Percentiles rank a stretch among this genome's conserved stretches.
These are phyloP conservation scores for Lepeophtheirus salmonis DNA, from an alignment of 1,140 invertebrate species.

Conservation along the genomic window DNA sequence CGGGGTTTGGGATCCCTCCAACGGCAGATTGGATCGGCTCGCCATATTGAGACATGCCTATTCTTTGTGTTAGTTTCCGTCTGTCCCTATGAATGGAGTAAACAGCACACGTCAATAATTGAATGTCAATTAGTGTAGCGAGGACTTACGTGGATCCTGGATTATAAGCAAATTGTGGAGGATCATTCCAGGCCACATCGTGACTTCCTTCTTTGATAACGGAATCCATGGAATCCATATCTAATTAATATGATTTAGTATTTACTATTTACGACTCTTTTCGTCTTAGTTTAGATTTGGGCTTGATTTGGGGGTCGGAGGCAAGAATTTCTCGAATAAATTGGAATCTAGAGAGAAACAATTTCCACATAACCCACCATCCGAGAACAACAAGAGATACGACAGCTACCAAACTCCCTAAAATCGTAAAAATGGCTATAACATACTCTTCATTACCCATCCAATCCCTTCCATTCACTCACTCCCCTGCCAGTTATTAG, in stretches of 20 bases:
- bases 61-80: not conserved
- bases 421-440: constrained; percentile 2
- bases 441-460: not conserved
- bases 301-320: not conserved
- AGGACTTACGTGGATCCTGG: not conserved
- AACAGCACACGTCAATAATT: constrained; percentile 3
- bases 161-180: not conserved
- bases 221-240: not conserved
- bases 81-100: not conserved
- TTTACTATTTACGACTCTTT: not conserved
- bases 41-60: not conserved
- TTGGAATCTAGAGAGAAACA: constrained; percentile 13
- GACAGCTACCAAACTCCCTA: constrained; percentile 4
- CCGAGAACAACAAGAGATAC: constrained; percentile 1
- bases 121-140: not conserved
- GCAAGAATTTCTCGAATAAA: constrained; percentile 12
- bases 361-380: constrained; percentile 16
- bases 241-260: too few species aligned
- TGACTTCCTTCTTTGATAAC: constrained; percentile 6
- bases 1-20: not conserved
- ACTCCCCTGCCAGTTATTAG: too few species aligned
- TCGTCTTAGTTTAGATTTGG: not conserved
- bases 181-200: constrained; percentile 14
- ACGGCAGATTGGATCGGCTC: not conserved
- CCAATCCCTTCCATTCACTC: too few species aligned